Evolutionary conservation across 2,888 invertebrate genomes (phyloP).

Genomic region (Cephus nigrinus): DNA sequence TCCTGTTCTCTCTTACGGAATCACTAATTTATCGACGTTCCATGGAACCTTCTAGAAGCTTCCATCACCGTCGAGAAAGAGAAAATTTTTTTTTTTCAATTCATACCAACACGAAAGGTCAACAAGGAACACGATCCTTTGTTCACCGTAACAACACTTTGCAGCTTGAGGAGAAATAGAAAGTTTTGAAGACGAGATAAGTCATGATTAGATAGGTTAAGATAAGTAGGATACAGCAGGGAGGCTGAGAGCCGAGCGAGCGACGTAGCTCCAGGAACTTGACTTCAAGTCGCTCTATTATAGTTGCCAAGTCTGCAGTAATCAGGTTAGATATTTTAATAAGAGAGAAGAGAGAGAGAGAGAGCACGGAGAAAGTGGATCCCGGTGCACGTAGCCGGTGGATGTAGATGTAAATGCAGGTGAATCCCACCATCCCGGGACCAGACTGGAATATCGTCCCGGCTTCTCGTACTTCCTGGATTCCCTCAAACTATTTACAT

Average conservation of each 20-base stretch:
- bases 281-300: slow-evolving; percentile 53
- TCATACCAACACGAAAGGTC: not conserved
- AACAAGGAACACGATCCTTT: not conserved
- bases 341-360: slow-evolving; percentile 44
- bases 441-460: slow-evolving; percentile 19
- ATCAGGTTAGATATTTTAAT: slow-evolving; percentile 64
- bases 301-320: slow-evolving; percentile 60
- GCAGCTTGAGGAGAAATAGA: not conserved
- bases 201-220: not conserved
- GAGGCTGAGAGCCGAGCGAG: slow-evolving; percentile 10
- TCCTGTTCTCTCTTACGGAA: not conserved
- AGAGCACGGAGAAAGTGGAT: slow-evolving; percentile 32
- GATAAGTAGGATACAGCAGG: not conserved
- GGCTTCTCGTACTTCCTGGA: slow-evolving; percentile 19
- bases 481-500: slow-evolving; percentile 50
- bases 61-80: not conserved
- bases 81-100: not conserved
- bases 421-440: not conserved
- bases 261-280: slow-evolving; percentile 40
- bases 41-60: not conserved
- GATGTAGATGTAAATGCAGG: not conserved
- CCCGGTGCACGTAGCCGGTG: not conserved
- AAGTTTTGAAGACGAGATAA: not conserved
- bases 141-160: not conserved
- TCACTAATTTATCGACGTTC: not conserved